Conservation (phyloP, 2,113 vertebrate genomes). For the Synodontis membranacea region DNA sequence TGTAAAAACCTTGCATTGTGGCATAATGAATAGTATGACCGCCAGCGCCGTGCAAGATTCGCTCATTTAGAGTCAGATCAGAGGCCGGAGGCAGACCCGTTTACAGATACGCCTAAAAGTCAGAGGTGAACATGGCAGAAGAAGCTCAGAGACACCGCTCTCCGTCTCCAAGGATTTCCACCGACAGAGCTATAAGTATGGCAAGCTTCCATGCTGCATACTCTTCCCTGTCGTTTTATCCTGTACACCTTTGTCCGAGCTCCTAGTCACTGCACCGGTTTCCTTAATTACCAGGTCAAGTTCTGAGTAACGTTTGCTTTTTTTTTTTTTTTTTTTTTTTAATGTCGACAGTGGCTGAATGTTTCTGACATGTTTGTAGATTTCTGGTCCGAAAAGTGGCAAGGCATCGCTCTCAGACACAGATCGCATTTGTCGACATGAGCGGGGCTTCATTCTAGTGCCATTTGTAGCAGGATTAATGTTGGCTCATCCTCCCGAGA, state of each 20-base stretch:
- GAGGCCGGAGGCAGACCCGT: not conserved
- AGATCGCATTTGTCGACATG: not conserved
- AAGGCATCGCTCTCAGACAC: not conserved
- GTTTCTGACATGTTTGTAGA: not conserved
- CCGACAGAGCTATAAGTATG: not conserved
- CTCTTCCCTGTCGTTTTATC: not conserved
- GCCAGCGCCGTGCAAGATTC: not conserved
- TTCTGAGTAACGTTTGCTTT: not conserved
- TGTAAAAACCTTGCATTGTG: not conserved
- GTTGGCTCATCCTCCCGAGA: not conserved
- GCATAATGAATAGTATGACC: not conserved
- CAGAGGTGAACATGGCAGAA: not conserved
- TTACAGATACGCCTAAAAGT: not conserved
- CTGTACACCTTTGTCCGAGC: not conserved
- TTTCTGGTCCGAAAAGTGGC: not conserved
- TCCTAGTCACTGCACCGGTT: not conserved
- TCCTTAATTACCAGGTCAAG: not conserved
- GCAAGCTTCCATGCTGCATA: not conserved
- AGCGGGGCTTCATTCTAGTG: not conserved
- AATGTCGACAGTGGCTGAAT: not conserved
- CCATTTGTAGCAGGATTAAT: not conserved
- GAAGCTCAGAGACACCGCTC: not conserved
- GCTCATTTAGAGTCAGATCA: not conserved
- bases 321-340: not conserved
- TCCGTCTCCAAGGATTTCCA: not conserved